Percentiles rank a stretch among this genome's conserved stretches.
phyloP scores from a whole-genome alignment of 2,888 invertebrate genomes.

The Drosophila cognata region DNA sequence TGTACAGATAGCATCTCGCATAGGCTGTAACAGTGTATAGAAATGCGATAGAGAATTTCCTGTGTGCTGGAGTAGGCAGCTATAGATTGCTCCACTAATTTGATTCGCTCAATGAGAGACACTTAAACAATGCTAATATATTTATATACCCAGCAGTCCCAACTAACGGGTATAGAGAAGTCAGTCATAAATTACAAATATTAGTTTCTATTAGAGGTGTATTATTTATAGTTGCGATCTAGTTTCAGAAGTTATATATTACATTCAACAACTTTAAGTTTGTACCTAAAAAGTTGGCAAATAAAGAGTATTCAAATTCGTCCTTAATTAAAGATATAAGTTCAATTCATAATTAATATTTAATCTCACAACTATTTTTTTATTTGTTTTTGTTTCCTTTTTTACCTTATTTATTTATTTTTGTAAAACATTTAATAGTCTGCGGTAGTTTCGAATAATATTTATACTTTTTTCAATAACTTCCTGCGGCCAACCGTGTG shows the following conservation, averaged over 20 bases:
- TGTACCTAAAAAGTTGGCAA: background rate
- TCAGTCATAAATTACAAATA: background rate
- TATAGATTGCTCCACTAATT: slow-evolving; percentile 77
- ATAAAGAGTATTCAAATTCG: background rate
- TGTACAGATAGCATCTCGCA: slow-evolving; percentile 70
- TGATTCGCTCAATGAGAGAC: slow-evolving; percentile 74
- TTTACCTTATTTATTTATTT: background rate
- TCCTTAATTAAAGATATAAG: background rate
- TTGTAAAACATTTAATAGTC: background rate
- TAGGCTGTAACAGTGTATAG: slow-evolving; percentile 10
- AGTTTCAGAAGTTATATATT: background rate
- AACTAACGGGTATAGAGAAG: background rate
- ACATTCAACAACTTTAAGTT: background rate
- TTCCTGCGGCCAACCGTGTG: background rate
- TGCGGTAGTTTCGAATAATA: background rate
- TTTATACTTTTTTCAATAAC: background rate
- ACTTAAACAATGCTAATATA: slow-evolving; percentile 69
- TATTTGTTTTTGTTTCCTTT: accelerated
- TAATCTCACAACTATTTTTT: background rate
- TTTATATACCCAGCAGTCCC: slow-evolving; percentile 38
- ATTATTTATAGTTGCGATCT: no score
- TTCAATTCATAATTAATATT: background rate
- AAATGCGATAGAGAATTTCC: slow-evolving; percentile 15
- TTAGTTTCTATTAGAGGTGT: background rate
- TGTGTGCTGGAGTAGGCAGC: slow-evolving; percentile 20